Conservation (phyloP, 2,888 invertebrate species). For the Pseudococcus viburni region DNA sequence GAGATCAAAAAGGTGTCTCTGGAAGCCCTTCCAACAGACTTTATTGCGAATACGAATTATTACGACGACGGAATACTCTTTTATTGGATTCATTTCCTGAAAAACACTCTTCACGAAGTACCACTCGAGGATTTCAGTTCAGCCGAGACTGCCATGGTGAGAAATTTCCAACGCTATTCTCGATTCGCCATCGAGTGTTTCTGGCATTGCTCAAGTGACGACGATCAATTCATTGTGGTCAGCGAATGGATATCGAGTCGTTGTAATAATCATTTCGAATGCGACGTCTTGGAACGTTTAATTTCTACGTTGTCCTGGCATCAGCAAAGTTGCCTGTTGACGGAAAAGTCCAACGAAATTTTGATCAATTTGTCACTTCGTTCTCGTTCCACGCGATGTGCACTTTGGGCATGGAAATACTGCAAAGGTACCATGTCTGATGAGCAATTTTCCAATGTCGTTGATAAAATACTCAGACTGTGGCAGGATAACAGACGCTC, state of each 20-base stretch:
- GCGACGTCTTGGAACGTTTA: too few relatives aligned
- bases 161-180: background rate
- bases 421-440: too few relatives aligned
- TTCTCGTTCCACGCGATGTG: too few relatives aligned
- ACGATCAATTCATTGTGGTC: too few relatives aligned
- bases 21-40: background rate
- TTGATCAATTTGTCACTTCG: too few relatives aligned
- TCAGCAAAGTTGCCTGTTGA: background rate
- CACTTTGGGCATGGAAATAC: too few relatives aligned
- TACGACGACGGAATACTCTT: background rate
- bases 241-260: too few relatives aligned
- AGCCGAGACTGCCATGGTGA: background rate
- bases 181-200: background rate
- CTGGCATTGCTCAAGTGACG: background rate
- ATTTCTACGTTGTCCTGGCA: too few relatives aligned
- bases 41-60: background rate
- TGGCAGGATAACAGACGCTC: too few relatives aligned
- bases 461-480: too few relatives aligned
- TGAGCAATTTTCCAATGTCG: too few relatives aligned
- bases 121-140: background rate
- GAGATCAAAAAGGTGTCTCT: background rate
- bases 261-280: too few relatives aligned
- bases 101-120: background rate
- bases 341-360: background rate
- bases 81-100: background rate